These are phyloP conservation scores for Trachemys scripta DNA, from an alignment of 2,113 vertebrate species.

Conservation along the genomic window DNA sequence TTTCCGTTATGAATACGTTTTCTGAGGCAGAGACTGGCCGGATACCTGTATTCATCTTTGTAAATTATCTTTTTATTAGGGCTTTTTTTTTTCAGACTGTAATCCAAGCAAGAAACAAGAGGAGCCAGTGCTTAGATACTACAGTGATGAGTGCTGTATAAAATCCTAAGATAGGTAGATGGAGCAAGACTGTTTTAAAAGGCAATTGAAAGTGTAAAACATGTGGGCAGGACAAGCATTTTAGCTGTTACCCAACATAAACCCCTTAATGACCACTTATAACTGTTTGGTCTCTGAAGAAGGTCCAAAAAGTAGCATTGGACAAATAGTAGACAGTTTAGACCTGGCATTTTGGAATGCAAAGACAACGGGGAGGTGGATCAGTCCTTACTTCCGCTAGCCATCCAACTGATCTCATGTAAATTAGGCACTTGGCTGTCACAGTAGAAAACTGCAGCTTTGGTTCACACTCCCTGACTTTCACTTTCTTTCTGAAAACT, in stretches of 20 bases:
- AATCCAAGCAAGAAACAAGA: not conserved
- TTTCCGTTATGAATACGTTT: conserved; percentile 3
- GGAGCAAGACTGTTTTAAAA: not conserved
- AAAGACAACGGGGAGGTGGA: not conserved
- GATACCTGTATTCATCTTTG: not conserved
- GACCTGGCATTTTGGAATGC: not conserved
- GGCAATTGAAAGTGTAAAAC: not conserved
- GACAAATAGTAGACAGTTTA: not conserved
- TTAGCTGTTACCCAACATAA: not conserved
- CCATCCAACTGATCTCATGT: not conserved
- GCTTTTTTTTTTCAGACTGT: not conserved
- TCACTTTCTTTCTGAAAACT: conserved; percentile 15
- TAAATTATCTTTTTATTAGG: not conserved
- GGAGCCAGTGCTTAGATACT: not conserved
- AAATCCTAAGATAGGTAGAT: not conserved
- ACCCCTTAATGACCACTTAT: not conserved
- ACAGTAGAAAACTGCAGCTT: not conserved
- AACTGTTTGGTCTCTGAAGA: not conserved
- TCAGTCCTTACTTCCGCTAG: not conserved
- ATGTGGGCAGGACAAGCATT: not conserved
- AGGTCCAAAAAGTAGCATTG: not conserved
- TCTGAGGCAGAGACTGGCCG: not conserved
- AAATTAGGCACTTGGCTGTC: not conserved
- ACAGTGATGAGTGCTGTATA: not conserved
- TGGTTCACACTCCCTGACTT: not conserved